phyloP scores from a whole-genome alignment of 1,140 invertebrate species.

The fruit fly (Drosophila melanogaster) region Release_6_plus_ISO1_MT NC_004354.4:4979501-4980000 shows the following conservation, averaged over 20 bases:
- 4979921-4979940: conserved; percentile 16
- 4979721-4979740: background rate
- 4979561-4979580: conserved; percentile 37
- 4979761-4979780: conserved; percentile 4
- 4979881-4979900: conserved; percentile 10
- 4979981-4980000: background rate
- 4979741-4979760: conserved; percentile 1
- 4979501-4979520: conserved; percentile 68
- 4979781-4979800: conserved; percentile 42
- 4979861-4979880: conserved; percentile 29
- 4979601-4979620: conserved; percentile 16
- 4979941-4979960: conserved; percentile 27
- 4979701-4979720: too few relatives aligned
- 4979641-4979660: background rate
- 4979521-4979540: conserved; percentile 25
- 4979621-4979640: conserved; percentile 3
- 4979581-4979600: conserved; percentile 75
- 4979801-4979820: conserved; percentile 16
- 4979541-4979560: conserved; percentile 25
- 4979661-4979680: background rate
- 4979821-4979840: conserved; percentile 39
- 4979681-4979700: too few relatives aligned
- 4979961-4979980: background rate
- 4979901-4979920: conserved; percentile 23
- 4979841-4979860: conserved; percentile 25